Evolutionary conservation across 35 echinoderm and acorn worm species (phyloP).

Genomic region (Ophioderma brevispina): DNA sequence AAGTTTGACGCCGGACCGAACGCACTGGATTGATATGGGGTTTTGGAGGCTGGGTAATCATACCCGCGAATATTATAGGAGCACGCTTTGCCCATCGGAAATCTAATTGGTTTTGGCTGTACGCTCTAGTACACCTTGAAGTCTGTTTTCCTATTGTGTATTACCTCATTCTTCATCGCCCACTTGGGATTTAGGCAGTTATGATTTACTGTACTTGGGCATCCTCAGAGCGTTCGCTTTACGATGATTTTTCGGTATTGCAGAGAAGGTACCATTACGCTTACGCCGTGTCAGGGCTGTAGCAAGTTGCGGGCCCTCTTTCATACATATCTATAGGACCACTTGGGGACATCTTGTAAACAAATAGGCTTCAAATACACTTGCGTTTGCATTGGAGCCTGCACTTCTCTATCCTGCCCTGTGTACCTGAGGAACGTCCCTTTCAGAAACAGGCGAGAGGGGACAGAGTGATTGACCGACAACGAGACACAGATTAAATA

Average conservation of each 20-base stretch:
- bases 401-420: background rate
- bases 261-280: background rate
- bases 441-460: too few species aligned
- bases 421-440: background rate
- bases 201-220: background rate
- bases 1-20: background rate
- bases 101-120: background rate
- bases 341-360: background rate
- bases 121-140: background rate
- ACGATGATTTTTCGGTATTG: background rate
- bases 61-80: background rate
- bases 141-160: background rate
- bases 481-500: too few species aligned
- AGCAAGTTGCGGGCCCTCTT: background rate
- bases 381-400: background rate
- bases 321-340: background rate
- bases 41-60: background rate
- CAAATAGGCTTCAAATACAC: background rate
- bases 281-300: background rate
- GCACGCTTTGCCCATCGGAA: background rate
- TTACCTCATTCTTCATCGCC: background rate
- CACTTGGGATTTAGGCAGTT: background rate
- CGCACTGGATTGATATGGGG: background rate
- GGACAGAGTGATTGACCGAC: too few species aligned
- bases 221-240: background rate